Evolutionary conservation across 2,888 invertebrate species (phyloP).

Genomic region (Plagiodera versicolora): DNA sequence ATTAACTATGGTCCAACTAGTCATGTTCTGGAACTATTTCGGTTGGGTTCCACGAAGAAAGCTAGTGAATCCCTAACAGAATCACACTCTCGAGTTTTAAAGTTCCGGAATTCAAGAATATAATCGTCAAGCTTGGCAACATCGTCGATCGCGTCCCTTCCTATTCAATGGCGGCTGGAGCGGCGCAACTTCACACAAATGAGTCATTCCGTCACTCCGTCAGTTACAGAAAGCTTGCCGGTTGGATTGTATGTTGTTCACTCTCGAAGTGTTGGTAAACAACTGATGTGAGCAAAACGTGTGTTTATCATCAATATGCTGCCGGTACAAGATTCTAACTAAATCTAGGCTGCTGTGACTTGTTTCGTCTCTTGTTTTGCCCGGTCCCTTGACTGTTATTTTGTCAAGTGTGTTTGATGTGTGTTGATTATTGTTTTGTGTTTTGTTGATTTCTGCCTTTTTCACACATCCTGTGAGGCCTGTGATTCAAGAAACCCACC

Average conservation of each 20-base stretch:
- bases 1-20: no score
- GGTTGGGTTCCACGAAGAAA: no score
- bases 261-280: constrained; percentile 30
- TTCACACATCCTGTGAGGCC: not conserved
- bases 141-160: constrained; percentile 19
- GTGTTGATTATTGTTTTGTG: constrained; percentile 16
- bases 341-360: not conserved
- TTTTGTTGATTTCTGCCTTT: not conserved
- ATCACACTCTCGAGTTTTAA: no score
- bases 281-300: constrained; percentile 31
- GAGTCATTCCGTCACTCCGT: constrained; percentile 35
- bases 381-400: not conserved
- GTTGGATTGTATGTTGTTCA: constrained; percentile 17
- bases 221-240: constrained; percentile 25
- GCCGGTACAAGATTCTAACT: not conserved
- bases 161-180: constrained; percentile 28
- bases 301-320: constrained; percentile 17
- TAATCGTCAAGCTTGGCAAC: constrained; percentile 15
- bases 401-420: not conserved
- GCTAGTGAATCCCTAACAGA: no score
- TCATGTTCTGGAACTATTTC: no score
- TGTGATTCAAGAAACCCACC: not conserved
- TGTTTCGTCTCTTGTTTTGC: constrained; percentile 7
- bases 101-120: no score
- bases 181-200: constrained; percentile 30